Base-by-base conservation (phyloP, 2,888 invertebrate genomes). In the Ischnura elegans region DNA sequence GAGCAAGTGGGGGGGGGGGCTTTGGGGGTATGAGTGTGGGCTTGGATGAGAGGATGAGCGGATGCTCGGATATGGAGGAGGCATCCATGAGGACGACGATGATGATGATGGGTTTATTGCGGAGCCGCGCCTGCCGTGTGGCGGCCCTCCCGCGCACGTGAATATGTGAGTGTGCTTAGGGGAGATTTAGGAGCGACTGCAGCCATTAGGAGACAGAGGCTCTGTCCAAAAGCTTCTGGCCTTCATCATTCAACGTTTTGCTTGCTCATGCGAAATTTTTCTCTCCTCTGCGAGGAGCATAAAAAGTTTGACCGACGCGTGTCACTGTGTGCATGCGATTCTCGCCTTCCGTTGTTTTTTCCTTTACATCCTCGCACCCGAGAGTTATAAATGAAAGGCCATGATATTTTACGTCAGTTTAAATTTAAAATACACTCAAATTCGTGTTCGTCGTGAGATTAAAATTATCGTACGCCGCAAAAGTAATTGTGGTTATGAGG, bases 31-130 rank as follows among this genome's bases (percentile, higher is more conserved):
- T 55, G 55, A 43, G 90, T 61, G 87, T 51, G 51, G 90, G 90
- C 42, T 90, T 61, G 10, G 61, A 90, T 61, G 61, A 10, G 55
- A 51, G 51, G n/a, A n/a, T n/a, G n/a, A 61, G 86, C 36, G 42
- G 36, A 47, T 90, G 66, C 19, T n/a, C 76, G 36, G 36, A 76
- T 29, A 36, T 29, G 13, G 51, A 51, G 36, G 51, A 51, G 13
- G 13, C 1, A 29, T 8, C 8, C 29, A 66, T 66, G 66, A 29
- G 66, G 47, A 47, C n/a, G 29, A 66, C 29, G 29, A 29, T 4
- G 36, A 76, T 76, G 76, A 76, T 76, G 76, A 76, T 76, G 76
- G 76, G 76, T 76, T 76, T 76, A 76, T 76, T 76, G 76, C 76
- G 13, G 61, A 61, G 76, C 76, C 21, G 76, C 76, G 76, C 36